Evolutionary conservation across 1,140 invertebrate species (phyloP).

Genomic region (Chironomus tepperi): DNA sequence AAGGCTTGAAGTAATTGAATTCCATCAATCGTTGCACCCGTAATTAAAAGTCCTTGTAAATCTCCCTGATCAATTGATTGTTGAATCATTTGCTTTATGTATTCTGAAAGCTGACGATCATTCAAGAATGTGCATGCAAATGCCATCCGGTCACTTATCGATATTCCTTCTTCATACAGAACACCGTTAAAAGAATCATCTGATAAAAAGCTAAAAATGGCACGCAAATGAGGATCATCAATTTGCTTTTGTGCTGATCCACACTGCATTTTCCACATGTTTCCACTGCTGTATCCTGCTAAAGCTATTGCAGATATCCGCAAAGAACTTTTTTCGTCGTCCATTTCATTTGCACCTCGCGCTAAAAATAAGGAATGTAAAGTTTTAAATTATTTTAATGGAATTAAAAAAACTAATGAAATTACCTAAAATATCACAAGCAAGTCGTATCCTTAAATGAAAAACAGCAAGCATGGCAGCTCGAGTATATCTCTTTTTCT

Average conservation of each 20-base stretch:
- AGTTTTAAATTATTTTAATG: no score
- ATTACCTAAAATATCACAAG: slow-evolving; percentile 65
- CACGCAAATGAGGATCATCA: slow-evolving; percentile 79
- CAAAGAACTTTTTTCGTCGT: slow-evolving; percentile 38
- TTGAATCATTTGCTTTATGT: slow-evolving; percentile 59
- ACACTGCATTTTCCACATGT: slow-evolving; percentile 76
- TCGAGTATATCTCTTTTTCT: slow-evolving; percentile 52
- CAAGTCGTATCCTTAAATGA: slow-evolving; percentile 71
- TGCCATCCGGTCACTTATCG: slow-evolving; percentile 81
- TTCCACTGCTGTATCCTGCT: slow-evolving; percentile 77
- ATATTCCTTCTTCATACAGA: slow-evolving; percentile 60
- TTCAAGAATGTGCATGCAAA: slow-evolving; percentile 86
- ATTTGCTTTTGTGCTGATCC: slow-evolving; percentile 58
- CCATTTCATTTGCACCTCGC: slow-evolving; percentile 46
- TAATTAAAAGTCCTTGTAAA: slow-evolving; percentile 77
- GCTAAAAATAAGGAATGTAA: no score
- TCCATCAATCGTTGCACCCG: slow-evolving; percentile 63
- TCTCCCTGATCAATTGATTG: slow-evolving; percentile 67
- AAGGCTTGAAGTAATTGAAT: slow-evolving; percentile 79
- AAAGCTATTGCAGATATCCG: slow-evolving; percentile 82
- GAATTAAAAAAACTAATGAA: no score
- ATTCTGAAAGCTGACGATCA: slow-evolving; percentile 70
- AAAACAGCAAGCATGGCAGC: slow-evolving; percentile 87
- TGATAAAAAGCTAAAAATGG: slow-evolving; percentile 86
- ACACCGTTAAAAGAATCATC: slow-evolving; percentile 61